A percentile compares a stretch with the other conserved stretches of the same genome.
phyloP scores from a whole-genome alignment of 2,113 vertebrate species.

The Takifugu bimaculatus region DNA sequence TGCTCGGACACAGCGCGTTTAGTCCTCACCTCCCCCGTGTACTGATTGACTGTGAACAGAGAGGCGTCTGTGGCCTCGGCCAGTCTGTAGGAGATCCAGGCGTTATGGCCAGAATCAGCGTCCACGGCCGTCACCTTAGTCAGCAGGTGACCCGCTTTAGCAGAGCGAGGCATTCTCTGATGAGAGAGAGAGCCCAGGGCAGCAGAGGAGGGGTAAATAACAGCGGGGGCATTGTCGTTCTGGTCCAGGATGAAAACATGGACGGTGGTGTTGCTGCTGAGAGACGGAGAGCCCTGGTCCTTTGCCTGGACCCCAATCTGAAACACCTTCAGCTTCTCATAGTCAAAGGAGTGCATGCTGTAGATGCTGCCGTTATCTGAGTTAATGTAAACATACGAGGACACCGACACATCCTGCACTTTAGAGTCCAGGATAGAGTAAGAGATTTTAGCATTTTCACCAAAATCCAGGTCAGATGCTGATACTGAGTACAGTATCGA shows the following conservation, averaged over 20 bases:
- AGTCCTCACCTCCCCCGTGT: conserved; percentile 77
- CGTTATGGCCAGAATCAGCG: conserved; percentile 79
- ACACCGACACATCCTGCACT: conserved; percentile 70
- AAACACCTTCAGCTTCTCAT: conserved; percentile 80
- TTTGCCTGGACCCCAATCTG: conserved; percentile 78
- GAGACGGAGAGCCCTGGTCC: conserved; percentile 73
- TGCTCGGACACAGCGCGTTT: conserved; percentile 67
- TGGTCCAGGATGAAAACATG: conserved; percentile 75
- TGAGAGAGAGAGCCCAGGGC: conserved; percentile 64
- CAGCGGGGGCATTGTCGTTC: conserved; percentile 76
- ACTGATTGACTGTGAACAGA: conserved; percentile 70
- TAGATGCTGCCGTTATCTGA: conserved; percentile 80
- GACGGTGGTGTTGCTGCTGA: conserved; percentile 73
- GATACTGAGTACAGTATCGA: conserved; percentile 15
- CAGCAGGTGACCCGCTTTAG: conserved; percentile 74
- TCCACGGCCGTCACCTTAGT: conserved; percentile 80
- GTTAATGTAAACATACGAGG: conserved; percentile 52
- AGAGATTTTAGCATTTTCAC: conserved; percentile 73
- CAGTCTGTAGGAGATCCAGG: conserved; percentile 77
- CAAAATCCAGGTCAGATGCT: conserved; percentile 79
- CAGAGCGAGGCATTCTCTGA: conserved; percentile 71
- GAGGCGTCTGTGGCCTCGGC: conserved; percentile 68
- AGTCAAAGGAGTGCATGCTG: conserved; percentile 78
- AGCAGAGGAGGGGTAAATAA: conserved; percentile 67
- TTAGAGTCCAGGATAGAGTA: conserved; percentile 77